Evolutionary conservation across 2,888 invertebrate species (phyloP), one percentile per base, ranked within the genome.

Genomic region (Orchesella flavescens): DNA sequence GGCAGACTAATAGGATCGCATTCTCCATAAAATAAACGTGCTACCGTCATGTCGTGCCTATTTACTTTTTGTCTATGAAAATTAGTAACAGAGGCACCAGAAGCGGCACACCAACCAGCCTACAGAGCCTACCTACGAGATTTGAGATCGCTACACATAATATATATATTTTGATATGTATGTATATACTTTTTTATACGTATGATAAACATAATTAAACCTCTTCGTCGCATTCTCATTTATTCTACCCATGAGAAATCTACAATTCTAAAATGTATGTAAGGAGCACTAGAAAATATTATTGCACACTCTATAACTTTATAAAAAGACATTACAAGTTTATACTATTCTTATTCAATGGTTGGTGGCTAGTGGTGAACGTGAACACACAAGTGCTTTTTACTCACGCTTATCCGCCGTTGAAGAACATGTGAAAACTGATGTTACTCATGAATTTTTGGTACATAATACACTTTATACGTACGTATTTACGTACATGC

Each of bases 161-260:
- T n/a, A n/a, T n/a, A n/a, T n/a, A n/a, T n/a, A n/a, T n/a, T n/a
- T n/a, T n/a, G n/a, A n/a, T n/a, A n/a, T n/a, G n/a, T 65, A 65
- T 5, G 15, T n/a, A 9, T 53, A 69, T 21, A 21, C n/a, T 21
- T 49, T 0, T 23, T 13, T 23, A 49, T n/a, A n/a, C 65, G 68
- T 57, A 63, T 73, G 72, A 80, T 80, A 73, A 80, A 80, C 73
- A 73, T 80, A 80, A 80, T 73, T 80, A 80, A 80, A 73, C 66
- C 73, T 72, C 65, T 63, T 78, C 55, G 71, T 71, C 69, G 46
- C 57, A 71, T 63, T 79, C 78, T 65, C 79, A 80, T 80, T 73
- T 73, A 80, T 80, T 80, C 72, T 49, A 65, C 80, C 73, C 80
- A 80, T 53, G 73, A 80, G 80, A 66, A 80, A 73, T 72, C 65